Percentiles rank a stretch among this genome's conserved stretches.
These are phyloP conservation scores for Trachymyrmex cornetzi DNA, from an alignment of 1,140 invertebrate species.

Conservation along the genomic window DNA sequence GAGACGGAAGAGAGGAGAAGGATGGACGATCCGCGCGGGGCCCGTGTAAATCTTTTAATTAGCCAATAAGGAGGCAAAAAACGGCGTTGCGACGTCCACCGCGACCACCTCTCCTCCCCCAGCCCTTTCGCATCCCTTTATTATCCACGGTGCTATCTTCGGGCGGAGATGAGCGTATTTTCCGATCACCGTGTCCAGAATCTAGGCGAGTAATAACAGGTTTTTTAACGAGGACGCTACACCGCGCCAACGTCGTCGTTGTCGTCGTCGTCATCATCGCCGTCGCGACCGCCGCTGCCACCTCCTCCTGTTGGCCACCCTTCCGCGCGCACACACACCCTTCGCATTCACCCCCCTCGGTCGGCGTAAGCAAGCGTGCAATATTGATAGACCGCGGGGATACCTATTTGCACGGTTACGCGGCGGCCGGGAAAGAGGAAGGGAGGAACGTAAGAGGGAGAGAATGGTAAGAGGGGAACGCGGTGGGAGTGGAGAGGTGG, in stretches of 20 bases:
- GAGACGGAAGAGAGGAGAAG: not conserved
- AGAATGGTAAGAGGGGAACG: conserved; percentile 52
- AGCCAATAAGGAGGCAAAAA: conserved; percentile 52
- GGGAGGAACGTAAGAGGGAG: conserved; percentile 61
- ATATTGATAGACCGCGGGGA: conserved; percentile 76
- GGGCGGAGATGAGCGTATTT: conserved; percentile 69
- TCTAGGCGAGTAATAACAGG: conserved; percentile 74
- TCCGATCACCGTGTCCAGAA: conserved; percentile 69
- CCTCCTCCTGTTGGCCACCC: conserved; percentile 33
- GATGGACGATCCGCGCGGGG: conserved; percentile 12
- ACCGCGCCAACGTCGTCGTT: not conserved
- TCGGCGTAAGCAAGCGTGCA: conserved; percentile 75
- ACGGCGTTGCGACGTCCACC: conserved; percentile 16
- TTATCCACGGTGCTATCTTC: conserved; percentile 56
- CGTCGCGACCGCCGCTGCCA: not conserved
- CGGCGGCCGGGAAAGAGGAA: conserved; percentile 50
- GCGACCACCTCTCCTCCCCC: not conserved
- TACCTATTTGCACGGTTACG: conserved; percentile 74
- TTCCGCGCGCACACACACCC: conserved; percentile 42
- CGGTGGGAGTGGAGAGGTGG: conserved; percentile 29
- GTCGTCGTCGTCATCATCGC: not conserved
- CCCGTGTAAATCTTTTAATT: conserved; percentile 47
- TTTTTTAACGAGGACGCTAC: conserved; percentile 73
- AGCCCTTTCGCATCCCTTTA: conserved; percentile 38
- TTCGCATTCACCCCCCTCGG: conserved; percentile 9